Evolutionary conservation across 1,140 invertebrate species (phyloP), one percentile per base, ranked within the genome.

Genomic region (Pentalonia nigronervosa): DNA sequence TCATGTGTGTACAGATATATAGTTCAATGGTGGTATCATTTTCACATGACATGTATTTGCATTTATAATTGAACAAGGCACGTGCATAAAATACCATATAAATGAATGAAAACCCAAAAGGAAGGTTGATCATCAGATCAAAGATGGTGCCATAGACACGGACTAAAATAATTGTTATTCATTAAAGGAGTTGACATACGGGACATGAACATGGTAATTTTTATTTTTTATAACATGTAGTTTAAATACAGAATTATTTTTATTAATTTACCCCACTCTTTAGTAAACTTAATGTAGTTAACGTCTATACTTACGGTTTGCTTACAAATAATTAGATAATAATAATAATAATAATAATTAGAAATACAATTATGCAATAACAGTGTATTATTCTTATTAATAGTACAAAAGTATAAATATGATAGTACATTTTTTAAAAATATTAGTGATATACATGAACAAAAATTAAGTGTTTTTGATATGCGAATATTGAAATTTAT

Each of bases 71-170:
- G 56, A 50, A 89, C 48, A 53, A 90, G 36, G 88, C 34, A 90
- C 50, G 50, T 90, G 88, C 50, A 41, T 34, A 20, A 90, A 90
- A 90, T 76, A 76, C 60, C 60, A 76, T 76, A 76, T 56, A 90
- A 84, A 84, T 41, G 36, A 41, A 84, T 84, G 36, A 84, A 84
- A 84, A 84, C 60, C 60, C 60, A 84, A 41, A 41, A 36, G 34
- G 20, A 21, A 25, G 83, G 41, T 84, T 23, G 23, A 7, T 45
- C 83, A 41, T 84, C 83, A 41, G 36, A 23, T 84, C 21, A 45
- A 11, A 45, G 41, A 84, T 25, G 45, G 30, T 34, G 60, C n/a
- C 6, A 76, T 76, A n/a, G 60, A 76, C 60, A n/a, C 60, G 14
- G 60, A 17, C 3, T 30, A 76, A 76, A 76, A 76, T 76, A 76